These are phyloP conservation scores for Monochamus saltuarius DNA, from an alignment of 1,140 invertebrate species.

Conservation along the genomic window DNA sequence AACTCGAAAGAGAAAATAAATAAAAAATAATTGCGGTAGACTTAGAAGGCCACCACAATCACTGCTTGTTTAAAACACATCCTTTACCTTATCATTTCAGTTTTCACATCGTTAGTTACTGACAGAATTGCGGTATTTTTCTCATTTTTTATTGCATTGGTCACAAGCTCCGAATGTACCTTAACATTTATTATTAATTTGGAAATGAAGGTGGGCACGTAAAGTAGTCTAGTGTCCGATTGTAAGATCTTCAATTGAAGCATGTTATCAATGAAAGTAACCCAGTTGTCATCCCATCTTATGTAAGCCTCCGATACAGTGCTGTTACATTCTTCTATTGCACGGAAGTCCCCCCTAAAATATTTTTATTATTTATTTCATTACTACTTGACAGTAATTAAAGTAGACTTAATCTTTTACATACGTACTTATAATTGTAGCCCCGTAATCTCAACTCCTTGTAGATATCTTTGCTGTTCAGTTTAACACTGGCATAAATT, in stretches of 20 bases:
- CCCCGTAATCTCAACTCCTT: constrained; percentile 80
- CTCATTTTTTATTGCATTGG: constrained; percentile 1
- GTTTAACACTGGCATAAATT: background rate
- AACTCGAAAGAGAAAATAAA: no score
- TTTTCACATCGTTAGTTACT: constrained; percentile 12
- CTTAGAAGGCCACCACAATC: no score
- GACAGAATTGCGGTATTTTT: constrained; percentile 11
- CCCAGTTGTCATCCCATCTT: constrained; percentile 80
- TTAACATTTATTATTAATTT: constrained; percentile 76
- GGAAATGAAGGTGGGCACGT: constrained; percentile 82
- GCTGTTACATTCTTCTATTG: constrained; percentile 41
- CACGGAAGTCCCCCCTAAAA: constrained; percentile 66
- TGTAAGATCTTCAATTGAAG: constrained; percentile 82
- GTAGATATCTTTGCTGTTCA: constrained; percentile 75
- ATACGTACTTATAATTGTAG: constrained; percentile 76
- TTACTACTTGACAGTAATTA: no score
- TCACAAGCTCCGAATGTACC: constrained; percentile 59
- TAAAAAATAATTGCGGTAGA: no score
- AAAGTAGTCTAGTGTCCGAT: constrained; percentile 70
- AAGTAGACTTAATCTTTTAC: no score
- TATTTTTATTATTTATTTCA: no score
- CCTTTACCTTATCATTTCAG: constrained; percentile 22
- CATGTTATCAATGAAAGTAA: constrained; percentile 91
- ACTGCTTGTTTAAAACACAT: no score
- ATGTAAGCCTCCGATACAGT: constrained; percentile 57